Percentiles rank a stretch among this genome's conserved stretches.
Conservation (phyloP, 1,140 invertebrate genomes). For the Calycopis cecrops region DNA sequence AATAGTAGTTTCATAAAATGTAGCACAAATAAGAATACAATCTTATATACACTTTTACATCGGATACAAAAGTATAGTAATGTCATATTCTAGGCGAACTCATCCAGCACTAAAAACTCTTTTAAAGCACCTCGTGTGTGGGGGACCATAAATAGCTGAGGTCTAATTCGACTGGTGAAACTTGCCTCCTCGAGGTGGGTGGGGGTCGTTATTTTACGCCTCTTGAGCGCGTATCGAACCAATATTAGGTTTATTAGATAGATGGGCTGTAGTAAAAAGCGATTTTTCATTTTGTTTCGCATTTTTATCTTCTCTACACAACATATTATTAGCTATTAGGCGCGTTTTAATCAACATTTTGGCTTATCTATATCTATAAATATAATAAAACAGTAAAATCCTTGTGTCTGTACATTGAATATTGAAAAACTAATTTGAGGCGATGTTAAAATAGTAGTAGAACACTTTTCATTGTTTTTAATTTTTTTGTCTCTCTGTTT, state of each 20-base stretch:
- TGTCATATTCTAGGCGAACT: conserved; percentile 24
- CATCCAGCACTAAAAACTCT: conserved; percentile 17
- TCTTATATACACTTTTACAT: not conserved
- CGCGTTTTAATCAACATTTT: conserved; percentile 3
- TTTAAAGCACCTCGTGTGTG: conserved; percentile 10
- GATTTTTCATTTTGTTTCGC: conserved; percentile 51
- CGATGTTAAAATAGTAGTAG: no score
- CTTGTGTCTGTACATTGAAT: no score
- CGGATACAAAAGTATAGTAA: conserved; percentile 3
- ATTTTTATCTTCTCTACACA: conserved; percentile 29
- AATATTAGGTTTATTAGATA: conserved; percentile 70
- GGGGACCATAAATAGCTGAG: conserved; percentile 33
- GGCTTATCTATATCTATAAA: no score
- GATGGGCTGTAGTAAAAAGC: conserved; percentile 49
- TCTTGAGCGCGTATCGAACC: conserved; percentile 59
- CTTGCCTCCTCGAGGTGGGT: conserved; percentile 25
- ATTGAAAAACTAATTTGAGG: no score
- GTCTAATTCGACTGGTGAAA: conserved; percentile 37
- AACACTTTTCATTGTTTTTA: no score
- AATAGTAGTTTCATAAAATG: no score
- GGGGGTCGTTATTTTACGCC: conserved; percentile 49
- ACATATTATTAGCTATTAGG: conserved; percentile 12
- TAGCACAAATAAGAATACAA: not conserved
- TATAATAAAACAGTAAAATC: no score
- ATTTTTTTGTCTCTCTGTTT: no score